Conservation (phyloP, 2,797 vertebrate species). For the Falco biarmicus region DNA sequence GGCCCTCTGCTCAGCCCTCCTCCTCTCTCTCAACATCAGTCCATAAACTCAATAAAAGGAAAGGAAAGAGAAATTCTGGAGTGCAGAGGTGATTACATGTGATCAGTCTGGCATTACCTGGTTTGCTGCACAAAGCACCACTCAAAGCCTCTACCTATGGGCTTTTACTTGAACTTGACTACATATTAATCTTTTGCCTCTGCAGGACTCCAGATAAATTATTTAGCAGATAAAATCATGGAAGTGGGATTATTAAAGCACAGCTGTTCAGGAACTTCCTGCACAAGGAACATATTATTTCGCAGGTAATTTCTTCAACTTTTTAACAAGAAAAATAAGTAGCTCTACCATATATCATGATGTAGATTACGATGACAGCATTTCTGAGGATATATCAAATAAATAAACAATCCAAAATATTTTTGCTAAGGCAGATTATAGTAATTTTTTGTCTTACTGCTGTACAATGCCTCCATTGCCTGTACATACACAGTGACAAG, state of each 20-base stretch:
- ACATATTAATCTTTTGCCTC: background rate
- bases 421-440: background rate
- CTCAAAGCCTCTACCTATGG: background rate
- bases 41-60: background rate
- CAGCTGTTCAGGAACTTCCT: background rate
- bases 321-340: background rate
- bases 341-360: background rate
- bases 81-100: background rate
- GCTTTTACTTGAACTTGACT: background rate
- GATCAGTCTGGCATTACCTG: background rate
- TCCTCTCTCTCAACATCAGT: background rate
- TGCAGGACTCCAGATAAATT: background rate
- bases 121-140: background rate
- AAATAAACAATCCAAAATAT: background rate
- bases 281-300: background rate
- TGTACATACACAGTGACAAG: background rate
- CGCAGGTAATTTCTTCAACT: background rate
- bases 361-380: background rate
- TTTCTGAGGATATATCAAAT: background rate
- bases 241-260: background rate
- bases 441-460: background rate
- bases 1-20: background rate
- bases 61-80: background rate
- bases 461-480: background rate
- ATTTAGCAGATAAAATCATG: background rate